These are phyloP conservation scores for Aphelenchoides besseyi DNA, from an alignment of 1,140 invertebrate genomes.

Conservation along the genomic window DNA sequence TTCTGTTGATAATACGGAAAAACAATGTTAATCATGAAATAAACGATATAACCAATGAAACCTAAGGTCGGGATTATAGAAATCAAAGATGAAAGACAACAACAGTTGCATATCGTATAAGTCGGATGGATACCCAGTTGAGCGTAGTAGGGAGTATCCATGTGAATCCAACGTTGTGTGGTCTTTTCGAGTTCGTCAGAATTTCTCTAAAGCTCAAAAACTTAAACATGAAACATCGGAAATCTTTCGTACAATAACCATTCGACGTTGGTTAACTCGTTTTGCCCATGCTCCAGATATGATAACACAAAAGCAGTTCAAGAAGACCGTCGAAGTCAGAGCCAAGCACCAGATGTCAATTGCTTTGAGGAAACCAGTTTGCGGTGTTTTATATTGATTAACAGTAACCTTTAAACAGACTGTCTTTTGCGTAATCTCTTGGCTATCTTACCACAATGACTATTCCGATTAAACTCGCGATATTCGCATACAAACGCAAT, in stretches of 20 bases:
- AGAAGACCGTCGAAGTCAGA: background rate
- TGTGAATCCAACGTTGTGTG: constrained; percentile 5
- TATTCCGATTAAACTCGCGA: background rate
- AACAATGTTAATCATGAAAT: background rate
- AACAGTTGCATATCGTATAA: background rate
- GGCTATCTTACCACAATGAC: constrained; percentile 9
- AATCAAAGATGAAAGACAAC: background rate
- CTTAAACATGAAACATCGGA: background rate
- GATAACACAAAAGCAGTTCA: background rate
- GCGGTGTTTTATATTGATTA: background rate
- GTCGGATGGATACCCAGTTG: background rate
- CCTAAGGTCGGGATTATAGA: background rate
- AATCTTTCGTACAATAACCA: background rate
- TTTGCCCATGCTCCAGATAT: background rate
- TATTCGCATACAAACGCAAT: background rate
- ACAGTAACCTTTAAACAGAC: background rate
- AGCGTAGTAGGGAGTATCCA: constrained; percentile 16
- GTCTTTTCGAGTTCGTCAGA: background rate
- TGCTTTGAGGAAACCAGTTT: constrained; percentile 12
- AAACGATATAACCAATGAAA: constrained; percentile 8
- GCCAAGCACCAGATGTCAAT: background rate
- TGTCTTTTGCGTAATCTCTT: too few relatives aligned
- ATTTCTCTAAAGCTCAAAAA: background rate
- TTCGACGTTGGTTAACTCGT: constrained; percentile 6
- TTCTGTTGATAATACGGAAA: constrained; percentile 10